These are phyloP conservation scores for Ataeniobius toweri DNA, from an alignment of 2,797 vertebrate genomes.

Conservation along the genomic window DNA sequence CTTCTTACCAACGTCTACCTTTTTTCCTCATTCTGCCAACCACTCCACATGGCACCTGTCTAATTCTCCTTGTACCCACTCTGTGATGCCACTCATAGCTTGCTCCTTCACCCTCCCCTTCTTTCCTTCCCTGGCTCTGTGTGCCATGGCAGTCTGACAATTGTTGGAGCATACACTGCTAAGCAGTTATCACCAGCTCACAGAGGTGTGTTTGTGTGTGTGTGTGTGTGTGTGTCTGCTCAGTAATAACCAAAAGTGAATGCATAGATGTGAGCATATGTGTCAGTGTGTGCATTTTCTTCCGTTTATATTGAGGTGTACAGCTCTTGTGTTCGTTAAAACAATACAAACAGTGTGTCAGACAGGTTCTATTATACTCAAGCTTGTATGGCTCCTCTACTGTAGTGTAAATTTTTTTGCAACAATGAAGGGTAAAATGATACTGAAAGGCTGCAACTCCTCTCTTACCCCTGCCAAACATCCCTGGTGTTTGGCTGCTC, in stretches of 20 bases:
- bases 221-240: constrained; percentile 61
- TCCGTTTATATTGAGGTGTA: constrained; percentile 64
- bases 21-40: constrained; percentile 71
- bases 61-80: constrained; percentile 77
- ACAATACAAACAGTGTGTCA: constrained; percentile 78
- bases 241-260: constrained; percentile 55
- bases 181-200: constrained; percentile 80
- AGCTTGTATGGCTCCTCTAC: constrained; percentile 62
- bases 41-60: constrained; percentile 73
- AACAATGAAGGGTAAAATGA: constrained; percentile 72
- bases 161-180: constrained; percentile 75
- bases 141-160: constrained; percentile 78
- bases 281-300: constrained; percentile 57
- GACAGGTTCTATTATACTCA: constrained; percentile 70
- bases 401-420: constrained; percentile 60
- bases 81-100: constrained; percentile 75
- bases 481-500: constrained; percentile 71
- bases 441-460: constrained; percentile 68
- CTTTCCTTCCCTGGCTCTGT: constrained; percentile 70
- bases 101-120: constrained; percentile 72
- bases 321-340: constrained; percentile 65
- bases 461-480: constrained; percentile 63
- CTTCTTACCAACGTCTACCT: constrained; percentile 66
- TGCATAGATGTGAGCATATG: constrained; percentile 49
- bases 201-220: constrained; percentile 59